Evolutionary conservation across 2,797 vertebrate species (phyloP), one percentile per base, ranked within the genome.

Genomic region (Typhlichthys subterraneus): DNA sequence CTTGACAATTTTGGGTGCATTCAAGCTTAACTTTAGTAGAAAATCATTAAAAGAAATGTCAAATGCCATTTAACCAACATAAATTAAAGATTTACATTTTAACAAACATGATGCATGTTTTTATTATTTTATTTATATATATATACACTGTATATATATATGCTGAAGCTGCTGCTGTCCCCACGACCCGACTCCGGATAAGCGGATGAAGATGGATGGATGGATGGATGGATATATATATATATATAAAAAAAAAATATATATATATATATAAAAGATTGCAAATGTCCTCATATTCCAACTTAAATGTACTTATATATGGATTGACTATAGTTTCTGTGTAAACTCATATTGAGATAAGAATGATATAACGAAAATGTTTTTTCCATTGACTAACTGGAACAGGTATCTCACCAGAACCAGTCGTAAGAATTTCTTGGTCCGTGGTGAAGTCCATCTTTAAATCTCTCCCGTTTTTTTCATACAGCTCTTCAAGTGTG

Each of bases 381-480:
- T n/a, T 50, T 50, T 51, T 51, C 9, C 49, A 51, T 51, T 14
- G 49, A 51, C 7, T 14, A 51, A 51, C 49, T 19, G n/a, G 15
- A 10, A 51, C 14, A 48, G 12, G 29, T 38, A 12, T 58, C 75
- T 47, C 88, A 95, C 95, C 94, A 85, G 93, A 93, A 66, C 88
- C 78, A 5, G 76, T 86, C 14, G 70, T 93, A 58, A 91, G 69
- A 48, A 89, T 4, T 13, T 77, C 68, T 62, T 94, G 87, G 76
- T 93, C 91, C 10, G 88, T 88, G 81, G 91, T 87, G 72, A 96
- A 95, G 2, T 94, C 88, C 73, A 95, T 94, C 60, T 93, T 94
- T 65, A 96, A 88, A 53, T 89, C 80, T 69, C 87, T 90, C 57
- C 95, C 94, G 19, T 95, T 96, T 57, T 87, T 88, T 72, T 88